Base-by-base conservation (phyloP, 37 sponge, comb jelly and placozoan species). In the Sycon ciliatum region DNA sequence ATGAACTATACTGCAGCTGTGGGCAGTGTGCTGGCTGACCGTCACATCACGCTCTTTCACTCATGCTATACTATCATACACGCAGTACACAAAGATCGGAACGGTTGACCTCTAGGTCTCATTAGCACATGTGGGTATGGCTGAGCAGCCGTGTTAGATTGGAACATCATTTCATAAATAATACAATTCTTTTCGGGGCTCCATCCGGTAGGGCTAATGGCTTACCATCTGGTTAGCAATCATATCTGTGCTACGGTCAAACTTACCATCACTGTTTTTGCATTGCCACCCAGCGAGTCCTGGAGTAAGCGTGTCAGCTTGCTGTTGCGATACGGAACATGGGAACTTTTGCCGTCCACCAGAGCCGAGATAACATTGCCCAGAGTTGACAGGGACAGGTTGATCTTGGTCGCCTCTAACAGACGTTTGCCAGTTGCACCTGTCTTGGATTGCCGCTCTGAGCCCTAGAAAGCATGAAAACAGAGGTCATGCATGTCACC, bases 271-370 rank as follows among this genome's bases (percentile, higher is more conserved):
- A 98, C 87, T 38, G 99, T 98, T 38, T 92, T 92, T 18, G 94
- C 84, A 81, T 98, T 98, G 13, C 99, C 99, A 56, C 99, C 99
- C 0, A 98, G 82, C 9, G 94, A 93, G 78, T 98, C 99, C 58
- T 98, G 99, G 6, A 98, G 79, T 4, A 98, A 86, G 1, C 89
- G 58, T 11, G 99, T 98, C 63, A 98, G 86, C 28, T 98, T 86
- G 34, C 87, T 85, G 79, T 86, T 89, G 18, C 99, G 83, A 67
- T 98, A 98, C 4, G 99, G 99, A 32, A 98, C 73, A 58, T 92
- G 88, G 1, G 83, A 74, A 46, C 87, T 91, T 52, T 82, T 82
- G 28, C 93, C 99, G 39, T 89, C 93, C 56, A 98, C 99, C 33
- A 98, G 83, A 0, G 93, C 93, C 20, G 90, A 89, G 71, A 96